These are phyloP conservation scores for Sebastes iracundus DNA, from an alignment of 2,797 vertebrate species.

Conservation along the genomic window DNA sequence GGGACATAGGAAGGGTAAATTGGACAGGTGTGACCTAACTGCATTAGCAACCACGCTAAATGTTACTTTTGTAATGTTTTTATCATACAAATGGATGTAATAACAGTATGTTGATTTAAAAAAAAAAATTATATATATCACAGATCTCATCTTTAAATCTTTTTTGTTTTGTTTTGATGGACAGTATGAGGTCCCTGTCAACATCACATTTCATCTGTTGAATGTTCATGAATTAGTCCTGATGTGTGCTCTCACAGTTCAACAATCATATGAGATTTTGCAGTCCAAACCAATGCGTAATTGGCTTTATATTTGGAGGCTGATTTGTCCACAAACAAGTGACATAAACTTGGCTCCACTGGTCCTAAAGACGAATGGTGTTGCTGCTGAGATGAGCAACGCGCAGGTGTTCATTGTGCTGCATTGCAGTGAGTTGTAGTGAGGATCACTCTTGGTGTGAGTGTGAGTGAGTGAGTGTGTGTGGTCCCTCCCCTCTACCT, in stretches of 20 bases:
- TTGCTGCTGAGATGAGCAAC: slow-evolving; percentile 36
- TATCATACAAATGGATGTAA: neutral
- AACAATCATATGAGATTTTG: neutral
- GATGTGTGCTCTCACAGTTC: neutral
- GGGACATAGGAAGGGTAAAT: too few species aligned
- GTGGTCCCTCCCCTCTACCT: slow-evolving; percentile 18
- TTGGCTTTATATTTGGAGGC: neutral
- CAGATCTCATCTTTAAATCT: neutral
- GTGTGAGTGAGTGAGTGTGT: neutral
- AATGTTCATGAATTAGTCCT: neutral
- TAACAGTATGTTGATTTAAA: neutral
- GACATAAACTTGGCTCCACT: slow-evolving; percentile 22
- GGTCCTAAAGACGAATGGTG: neutral
- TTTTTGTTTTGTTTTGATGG: slow-evolving; percentile 51
- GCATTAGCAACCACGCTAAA: neutral
- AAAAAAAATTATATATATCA: too few species aligned
- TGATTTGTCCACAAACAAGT: neutral
- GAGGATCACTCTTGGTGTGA: neutral
- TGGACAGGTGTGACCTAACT: neutral
- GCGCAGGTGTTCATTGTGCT: slow-evolving; percentile 54
- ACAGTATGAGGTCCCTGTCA: neutral
- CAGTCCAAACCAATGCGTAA: neutral
- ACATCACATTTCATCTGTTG: slow-evolving; percentile 4
- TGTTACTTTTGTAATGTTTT: neutral
- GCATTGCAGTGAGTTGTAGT: slow-evolving; percentile 72